Base-by-base conservation (phyloP, 1,140 invertebrate genomes). In the Brachionus paranguensis region DNA sequence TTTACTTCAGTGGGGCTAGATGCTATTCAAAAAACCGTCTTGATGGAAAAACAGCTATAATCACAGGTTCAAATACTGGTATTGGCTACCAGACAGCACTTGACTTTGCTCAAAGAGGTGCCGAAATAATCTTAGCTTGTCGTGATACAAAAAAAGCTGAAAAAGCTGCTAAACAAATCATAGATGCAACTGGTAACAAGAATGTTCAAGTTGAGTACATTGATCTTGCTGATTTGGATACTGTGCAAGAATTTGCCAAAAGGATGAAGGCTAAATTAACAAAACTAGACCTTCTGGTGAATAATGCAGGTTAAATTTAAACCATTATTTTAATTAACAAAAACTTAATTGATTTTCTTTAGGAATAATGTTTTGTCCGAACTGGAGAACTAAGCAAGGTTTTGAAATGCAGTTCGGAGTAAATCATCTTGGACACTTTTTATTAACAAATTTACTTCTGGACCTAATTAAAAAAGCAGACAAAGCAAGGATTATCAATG, bases 1-100 rank as follows among this genome's bases (percentile, higher is more conserved):
- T 43, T 24, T 84, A 84, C 33, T 84, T 84, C 24, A 53, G 60
- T 8, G 81, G 81, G 12, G 64, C 29, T 17, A 60, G 43, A 55
- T 84, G 83, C 37, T 5, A 60, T 11, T 84, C 83, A n/a, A 85
- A 79, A 12, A 85, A 84, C 24, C 83, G 86, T 3, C 85, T 89
- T 86, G 72, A 92, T 85, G 95, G 94, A 1, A 95, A 95, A 91
- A 91, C 94, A 6, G 91, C 93, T 1, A 92, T 97, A 84, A 90
- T 97, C 10, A 96, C 95, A 14, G 95, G 95, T 64, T 92, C 93
- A 0, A 96, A 95, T 88, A 92, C 92, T 50, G 96, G 95, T n/a
- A 95, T 98, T 85, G 96, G 96, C 11, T 94, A 93, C 89, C 94
- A 94, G 89, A 93, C 94, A 11, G 93, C 93, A 0, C 88, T 90